Evolutionary conservation across 1,140 invertebrate species (phyloP).

Genomic region (Zaprionus kolodkinae): DNA sequence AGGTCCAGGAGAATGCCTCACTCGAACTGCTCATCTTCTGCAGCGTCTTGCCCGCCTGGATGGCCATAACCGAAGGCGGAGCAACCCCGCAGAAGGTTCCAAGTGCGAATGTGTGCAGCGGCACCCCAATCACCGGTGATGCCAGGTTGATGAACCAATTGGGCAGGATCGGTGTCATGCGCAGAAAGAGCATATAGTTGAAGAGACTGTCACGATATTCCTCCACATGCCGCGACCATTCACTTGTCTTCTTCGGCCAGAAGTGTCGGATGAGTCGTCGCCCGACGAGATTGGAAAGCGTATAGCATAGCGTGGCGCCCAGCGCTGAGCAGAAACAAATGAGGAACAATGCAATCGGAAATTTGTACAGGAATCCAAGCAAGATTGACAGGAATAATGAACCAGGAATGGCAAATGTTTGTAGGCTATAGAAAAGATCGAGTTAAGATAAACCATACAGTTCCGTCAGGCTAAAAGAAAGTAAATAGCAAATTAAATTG

Average conservation of each 20-base stretch:
- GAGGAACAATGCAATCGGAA: conserved; percentile 93
- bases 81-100: conserved; percentile 98
- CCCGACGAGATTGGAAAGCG: conserved; percentile 95
- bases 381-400: conserved; percentile 99
- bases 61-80: conserved; percentile 98
- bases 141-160: conserved; percentile 99
- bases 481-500: neutral
- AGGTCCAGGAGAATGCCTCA: conserved; percentile 95
- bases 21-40: conserved; percentile 95
- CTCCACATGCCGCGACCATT: conserved; percentile 94
- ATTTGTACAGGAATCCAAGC: conserved; percentile 98
- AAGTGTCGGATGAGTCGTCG: conserved; percentile 93
- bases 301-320: conserved; percentile 97
- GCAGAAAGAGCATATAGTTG: conserved; percentile 98
- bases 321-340: conserved; percentile 98
- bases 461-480: neutral
- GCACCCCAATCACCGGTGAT: conserved; percentile 98
- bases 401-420: conserved; percentile 99
- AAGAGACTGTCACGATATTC: conserved; percentile 95
- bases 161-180: conserved; percentile 98
- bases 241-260: conserved; percentile 93
- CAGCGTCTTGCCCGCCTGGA: conserved; percentile 98
- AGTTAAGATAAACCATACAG: conserved; percentile 65
- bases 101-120: conserved; percentile 95
- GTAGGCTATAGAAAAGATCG: conserved; percentile 88